These are phyloP conservation scores for Ceratotherium simum DNA, from an alignment of 2,113 vertebrate species.

Conservation along the genomic window DNA sequence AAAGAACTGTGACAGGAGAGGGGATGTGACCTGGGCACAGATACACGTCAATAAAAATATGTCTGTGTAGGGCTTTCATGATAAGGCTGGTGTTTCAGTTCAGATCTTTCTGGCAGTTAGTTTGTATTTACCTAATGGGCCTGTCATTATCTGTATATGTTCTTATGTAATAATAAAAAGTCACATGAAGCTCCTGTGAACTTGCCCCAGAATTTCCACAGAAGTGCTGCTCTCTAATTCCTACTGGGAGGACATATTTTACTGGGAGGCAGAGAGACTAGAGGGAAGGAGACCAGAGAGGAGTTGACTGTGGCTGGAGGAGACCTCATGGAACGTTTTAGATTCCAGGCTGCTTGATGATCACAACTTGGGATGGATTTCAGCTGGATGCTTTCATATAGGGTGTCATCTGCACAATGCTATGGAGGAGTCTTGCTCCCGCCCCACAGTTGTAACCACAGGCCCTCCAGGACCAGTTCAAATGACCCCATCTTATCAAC, in stretches of 20 bases:
- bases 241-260: not conserved
- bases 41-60: rapidly evolving
- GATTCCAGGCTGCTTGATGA: not conserved
- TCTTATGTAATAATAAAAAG: not conserved
- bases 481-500: too few species aligned
- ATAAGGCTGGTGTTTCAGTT: not conserved
- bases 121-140: not conserved
- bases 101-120: not conserved
- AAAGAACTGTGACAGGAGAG: too few species aligned
- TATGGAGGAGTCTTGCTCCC: too few species aligned
- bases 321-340: rapidly evolving
- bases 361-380: too few species aligned
- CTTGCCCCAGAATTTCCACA: not conserved
- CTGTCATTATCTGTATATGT: not conserved
- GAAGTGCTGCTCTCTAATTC: not conserved
- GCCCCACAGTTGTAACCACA: not conserved
- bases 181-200: not conserved
- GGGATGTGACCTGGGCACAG: rapidly evolving
- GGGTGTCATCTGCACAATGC: rapidly evolving
- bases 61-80: not conserved
- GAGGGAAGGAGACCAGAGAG: not conserved
- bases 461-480: too few species aligned
- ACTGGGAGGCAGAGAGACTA: not conserved
- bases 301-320: not conserved
- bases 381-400: rapidly evolving